These are phyloP conservation scores for Palythoa heliodiscus DNA, from an alignment of 92 coral and sea anemone genomes.

Conservation along the genomic window DNA sequence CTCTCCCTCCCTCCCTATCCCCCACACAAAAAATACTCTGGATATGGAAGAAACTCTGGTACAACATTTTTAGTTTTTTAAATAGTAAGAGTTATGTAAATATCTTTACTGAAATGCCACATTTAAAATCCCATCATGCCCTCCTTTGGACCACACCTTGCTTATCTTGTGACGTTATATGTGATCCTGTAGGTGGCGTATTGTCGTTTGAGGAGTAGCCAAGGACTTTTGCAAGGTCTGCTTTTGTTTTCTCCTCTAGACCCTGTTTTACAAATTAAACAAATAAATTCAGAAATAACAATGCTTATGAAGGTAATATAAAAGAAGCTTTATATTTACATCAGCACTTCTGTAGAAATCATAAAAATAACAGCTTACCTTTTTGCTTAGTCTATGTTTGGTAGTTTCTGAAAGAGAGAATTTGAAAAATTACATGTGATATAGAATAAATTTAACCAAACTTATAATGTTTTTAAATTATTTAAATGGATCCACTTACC, in stretches of 20 bases:
- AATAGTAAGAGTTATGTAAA: too few relatives aligned
- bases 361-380: not conserved
- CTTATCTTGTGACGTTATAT: not conserved
- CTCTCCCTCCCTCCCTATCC: too few relatives aligned
- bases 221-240: constrained; percentile 82
- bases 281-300: not conserved
- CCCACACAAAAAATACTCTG: too few relatives aligned
- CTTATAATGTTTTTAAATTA: too few relatives aligned
- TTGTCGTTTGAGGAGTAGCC: constrained; percentile 75
- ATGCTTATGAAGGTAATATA: not conserved
- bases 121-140: not conserved
- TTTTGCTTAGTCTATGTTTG: constrained; percentile 23
- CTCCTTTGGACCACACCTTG: not conserved
- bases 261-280: constrained; percentile 9
- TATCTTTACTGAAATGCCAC: too few relatives aligned
- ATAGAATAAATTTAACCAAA: not conserved
- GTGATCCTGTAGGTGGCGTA: constrained; percentile 6
- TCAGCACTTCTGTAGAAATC: not conserved
- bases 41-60: too few relatives aligned
- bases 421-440: not conserved
- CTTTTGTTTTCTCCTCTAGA: constrained; percentile 64
- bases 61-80: too few relatives aligned
- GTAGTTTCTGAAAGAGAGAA: constrained; percentile 16
- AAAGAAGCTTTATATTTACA: too few relatives aligned
- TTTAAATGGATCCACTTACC: constrained; percentile 45